Base-by-base conservation (phyloP, 2,113 vertebrate genomes). In the Psophia crepitans region DNA sequence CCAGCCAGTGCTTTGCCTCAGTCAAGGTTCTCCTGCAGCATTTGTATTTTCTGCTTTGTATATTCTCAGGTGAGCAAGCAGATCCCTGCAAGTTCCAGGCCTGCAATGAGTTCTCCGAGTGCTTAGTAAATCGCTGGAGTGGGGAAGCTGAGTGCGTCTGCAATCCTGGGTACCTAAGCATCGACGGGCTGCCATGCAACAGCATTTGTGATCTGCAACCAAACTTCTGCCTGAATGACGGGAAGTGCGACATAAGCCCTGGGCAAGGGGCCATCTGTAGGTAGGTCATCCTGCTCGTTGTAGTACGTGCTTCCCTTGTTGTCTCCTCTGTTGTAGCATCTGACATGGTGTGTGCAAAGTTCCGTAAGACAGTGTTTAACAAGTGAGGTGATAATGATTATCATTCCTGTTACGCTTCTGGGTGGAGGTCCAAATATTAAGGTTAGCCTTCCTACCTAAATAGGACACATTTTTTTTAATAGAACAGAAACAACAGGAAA, bases 71-170 rank as follows among this genome's bases (percentile, higher is more conserved):
- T 46, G 98, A 99, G 57, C 95, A 98, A 61, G 99, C 99, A 4
- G 99, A 99, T 63, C 98, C 98, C 35, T 99, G 99, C 97, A 99
- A 99, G 95, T 99, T 99, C 98, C 99, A 99, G 93, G 99, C 99
- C 13, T 99, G 99, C 95, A 99, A 99, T 19, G 98, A 99, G 60
- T 99, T 99, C 93, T 99, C 99, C 0, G 98, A 98, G 37, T 99
- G 99, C 80, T 87, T 98, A 82, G 99, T 99, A 23, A 99, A 99
- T 66, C 98, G 96, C 13, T 99, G 99, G 99, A 98, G 98, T 6
- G 98, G 99, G 24, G 99, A 99, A 94, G 99, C 99, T 0, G 99
- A 99, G 97, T 99, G 99, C 4, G 99, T 99, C 56, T 99, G 99
- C 54, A 93, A 98, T 11, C 97, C 98, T 12, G 99, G 99, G 17